Base-by-base conservation (phyloP, 2,797 vertebrate genomes). In the Hydrophis major region DNA sequence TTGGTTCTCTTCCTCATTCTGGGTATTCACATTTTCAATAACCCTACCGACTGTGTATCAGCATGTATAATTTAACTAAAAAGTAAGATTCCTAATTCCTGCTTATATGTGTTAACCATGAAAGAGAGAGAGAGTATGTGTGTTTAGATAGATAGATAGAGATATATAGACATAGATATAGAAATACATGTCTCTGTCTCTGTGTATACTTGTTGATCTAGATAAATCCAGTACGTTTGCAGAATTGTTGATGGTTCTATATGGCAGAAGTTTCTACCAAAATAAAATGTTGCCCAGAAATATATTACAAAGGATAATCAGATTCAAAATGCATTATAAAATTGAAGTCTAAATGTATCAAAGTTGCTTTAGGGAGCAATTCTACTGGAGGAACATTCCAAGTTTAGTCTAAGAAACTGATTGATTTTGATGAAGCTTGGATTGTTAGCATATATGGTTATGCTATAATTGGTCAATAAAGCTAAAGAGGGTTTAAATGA, bases 391-490 rank as follows among this genome's bases (percentile, higher is more conserved):
- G 5, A 95, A 92, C 53, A 60, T 93, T 95, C 91, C 28, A 92
- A 56, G 22, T 94, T 92, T 86, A 93, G 91, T 32, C 89, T 63
- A 94, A 93, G 94, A 89, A 94, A 57, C 91, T 95, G 93, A 94
- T 42, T 95, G 90, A 94, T 95, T 96, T 92, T 93, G 88, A 93
- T 94, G 94, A 94, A 92, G 61, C 27, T 95, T 93, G 86, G 92
- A 90, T 92, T 90, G n/a, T 93, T 94, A 91, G 63, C 92, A 94
- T 87, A 93, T 92, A 87, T 96, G 91, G 92, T 94, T 95, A 95
- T 90, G 18, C 93, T 94, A 91, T 92, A 96, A 96, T 96, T 96
- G 95, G 86, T 90, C 91, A 89, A 93, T 92, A 95, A 96, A 93
- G 47, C 88, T 93, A 92, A 96, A 92, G 89, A 95, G 55, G 55